Base-by-base conservation (phyloP, 2,113 vertebrate genomes). In the Esox niger region DNA sequence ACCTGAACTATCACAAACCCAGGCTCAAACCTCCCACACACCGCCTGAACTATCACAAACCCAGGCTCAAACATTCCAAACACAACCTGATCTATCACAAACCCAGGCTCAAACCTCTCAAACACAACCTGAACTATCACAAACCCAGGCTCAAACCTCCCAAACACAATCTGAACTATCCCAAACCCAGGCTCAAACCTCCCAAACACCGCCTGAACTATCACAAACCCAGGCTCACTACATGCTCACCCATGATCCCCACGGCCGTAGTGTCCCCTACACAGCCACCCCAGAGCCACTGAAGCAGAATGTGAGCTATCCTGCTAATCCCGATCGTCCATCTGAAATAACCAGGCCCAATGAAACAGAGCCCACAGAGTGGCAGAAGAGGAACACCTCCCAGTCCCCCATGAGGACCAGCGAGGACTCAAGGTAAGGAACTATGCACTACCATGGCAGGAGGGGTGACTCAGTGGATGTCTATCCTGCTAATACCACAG, bases 371-470 rank as follows among this genome's bases (percentile, higher is more conserved):
- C 60, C 80, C 4, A 77, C 73, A 43, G 84, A 90, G 47, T 62
- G 70, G 74, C 70, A 76, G 8, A 89, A 83, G 78, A 89, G 77
- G 75, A 92, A 87, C 65, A 91, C 89, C 7, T 92, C 90, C n/a
- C 89, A 90, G 33, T 87, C 88, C 4, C 87, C 90, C 0, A 90
- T 88, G 86, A 82, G 58, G 64, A 90, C 89, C 71, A 87, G 85
- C 73, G 83, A 83, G 65, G 79, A 87, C 66, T 79, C 81, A 54
- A 89, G 86, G 91, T 92, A 66, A 8, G 30, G 43, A 30, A 46
- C 57, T n/a, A 47, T 23, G 10, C 25, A 13, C 9, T 59, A 2
- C 46, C 13, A 2, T 15, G 57, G 2, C 1, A 29, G 13, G 29
- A 15, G 15, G 17, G 1, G 15, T 15, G 30, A 27, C 2, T 3